Percentiles rank a stretch among this genome's conserved stretches.
Evolutionary conservation across 2,113 vertebrate genomes (phyloP).

Genomic region (Nannobrachium achirus): DNA sequence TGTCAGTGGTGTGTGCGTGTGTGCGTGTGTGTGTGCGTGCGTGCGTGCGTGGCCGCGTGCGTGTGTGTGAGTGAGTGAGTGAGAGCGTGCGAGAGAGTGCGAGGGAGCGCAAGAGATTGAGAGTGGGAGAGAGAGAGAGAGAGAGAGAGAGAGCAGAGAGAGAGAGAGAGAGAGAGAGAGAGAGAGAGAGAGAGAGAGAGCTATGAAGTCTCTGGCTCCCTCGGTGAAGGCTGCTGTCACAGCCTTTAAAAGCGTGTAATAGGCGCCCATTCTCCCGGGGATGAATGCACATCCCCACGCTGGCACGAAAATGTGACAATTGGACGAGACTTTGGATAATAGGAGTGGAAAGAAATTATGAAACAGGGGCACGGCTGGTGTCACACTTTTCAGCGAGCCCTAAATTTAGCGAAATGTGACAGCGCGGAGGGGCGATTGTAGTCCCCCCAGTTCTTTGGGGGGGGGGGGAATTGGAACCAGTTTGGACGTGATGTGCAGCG

Average conservation of each 20-base stretch:
- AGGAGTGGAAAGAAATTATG: slow-evolving; percentile 33
- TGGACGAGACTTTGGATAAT: slow-evolving; percentile 62
- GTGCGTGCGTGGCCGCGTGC: slow-evolving; percentile 17
- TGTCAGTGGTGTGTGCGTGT: slow-evolving; percentile 61
- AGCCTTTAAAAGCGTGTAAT: slow-evolving; percentile 77
- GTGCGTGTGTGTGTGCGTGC: slow-evolving; percentile 31
- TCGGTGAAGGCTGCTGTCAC: slow-evolving; percentile 75
- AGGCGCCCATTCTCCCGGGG: slow-evolving; percentile 67
- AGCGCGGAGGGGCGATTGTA: slow-evolving; percentile 33
- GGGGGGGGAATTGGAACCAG: slow-evolving; percentile 32
- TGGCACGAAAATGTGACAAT: slow-evolving; percentile 61
- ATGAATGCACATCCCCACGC: slow-evolving; percentile 65
- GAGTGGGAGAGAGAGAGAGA: slow-evolving; percentile 4
- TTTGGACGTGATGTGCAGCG: slow-evolving; percentile 43
- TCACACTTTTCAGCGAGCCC: slow-evolving; percentile 54
- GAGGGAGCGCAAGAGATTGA: slow-evolving; percentile 27
- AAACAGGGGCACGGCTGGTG: slow-evolving; percentile 49
- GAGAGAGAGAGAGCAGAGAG: slow-evolving; percentile 29
- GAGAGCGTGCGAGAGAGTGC: slow-evolving; percentile 41
- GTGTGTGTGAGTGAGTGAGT: slow-evolving; percentile 32
- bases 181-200: slow-evolving; percentile 19
- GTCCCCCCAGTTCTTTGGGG: no score
- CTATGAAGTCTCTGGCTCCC: slow-evolving; percentile 71
- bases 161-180: slow-evolving; percentile 40
- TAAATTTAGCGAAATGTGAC: slow-evolving; percentile 47